Percentiles rank a stretch among this genome's conserved stretches.
These are phyloP conservation scores for Bungarus multicinctus DNA, from an alignment of 2,113 vertebrate species.

Conservation along the genomic window DNA sequence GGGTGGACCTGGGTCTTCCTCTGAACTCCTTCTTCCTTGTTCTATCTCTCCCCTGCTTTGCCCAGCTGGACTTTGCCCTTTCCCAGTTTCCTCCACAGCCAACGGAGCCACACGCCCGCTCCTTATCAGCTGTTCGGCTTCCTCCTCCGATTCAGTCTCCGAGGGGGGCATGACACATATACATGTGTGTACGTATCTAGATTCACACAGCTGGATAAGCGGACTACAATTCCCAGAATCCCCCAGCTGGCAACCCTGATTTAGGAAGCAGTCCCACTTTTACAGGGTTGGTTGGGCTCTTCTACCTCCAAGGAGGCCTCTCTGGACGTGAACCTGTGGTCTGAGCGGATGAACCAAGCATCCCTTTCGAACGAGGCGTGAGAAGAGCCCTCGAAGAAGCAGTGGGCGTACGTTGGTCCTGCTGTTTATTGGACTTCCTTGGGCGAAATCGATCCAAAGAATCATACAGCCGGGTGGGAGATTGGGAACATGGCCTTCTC, in stretches of 20 bases:
- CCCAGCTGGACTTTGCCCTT: too few relatives aligned
- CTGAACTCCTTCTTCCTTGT: too few relatives aligned
- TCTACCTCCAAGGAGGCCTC: constrained; percentile 71
- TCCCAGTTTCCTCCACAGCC: too few relatives aligned
- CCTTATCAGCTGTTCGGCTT: too few relatives aligned
- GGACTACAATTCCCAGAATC: background rate
- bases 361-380: constrained; percentile 16
- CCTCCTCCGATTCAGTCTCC: too few relatives aligned
- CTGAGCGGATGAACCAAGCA: background rate
- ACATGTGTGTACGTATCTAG: background rate
- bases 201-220: background rate
- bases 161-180: too few relatives aligned
- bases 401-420: background rate
- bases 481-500: constrained; percentile 25
- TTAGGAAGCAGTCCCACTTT: accelerated
- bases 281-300: too few relatives aligned
- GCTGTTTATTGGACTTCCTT: background rate
- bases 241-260: background rate
- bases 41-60: too few relatives aligned
- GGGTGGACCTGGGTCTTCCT: too few relatives aligned
- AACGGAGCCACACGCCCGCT: too few relatives aligned
- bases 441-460: accelerated
- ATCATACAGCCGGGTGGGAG: constrained; percentile 33
- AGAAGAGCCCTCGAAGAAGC: background rate
- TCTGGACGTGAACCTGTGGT: constrained; percentile 13